These are phyloP conservation scores for Elanus axillaris DNA, from an alignment of 2,113 vertebrate genomes.

Conservation along the genomic window DNA sequence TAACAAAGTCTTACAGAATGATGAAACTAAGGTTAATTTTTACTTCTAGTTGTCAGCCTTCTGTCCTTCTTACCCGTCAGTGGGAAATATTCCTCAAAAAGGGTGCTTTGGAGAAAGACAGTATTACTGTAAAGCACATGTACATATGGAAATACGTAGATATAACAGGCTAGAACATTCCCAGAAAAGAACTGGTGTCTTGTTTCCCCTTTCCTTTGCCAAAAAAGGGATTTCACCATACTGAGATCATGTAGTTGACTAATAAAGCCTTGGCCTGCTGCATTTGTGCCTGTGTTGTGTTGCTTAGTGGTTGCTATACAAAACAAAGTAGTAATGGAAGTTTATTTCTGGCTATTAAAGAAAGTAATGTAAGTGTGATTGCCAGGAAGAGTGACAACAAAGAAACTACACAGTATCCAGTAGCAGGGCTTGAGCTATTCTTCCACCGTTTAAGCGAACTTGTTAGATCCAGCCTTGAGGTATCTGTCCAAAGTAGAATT, in stretches of 20 bases:
- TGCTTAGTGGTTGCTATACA: neutral
- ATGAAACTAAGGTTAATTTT: neutral
- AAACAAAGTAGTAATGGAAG: neutral
- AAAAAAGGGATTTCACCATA: neutral
- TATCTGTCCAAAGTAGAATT: neutral
- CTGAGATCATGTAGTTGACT: neutral
- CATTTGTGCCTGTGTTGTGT: neutral
- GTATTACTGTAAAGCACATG: neutral
- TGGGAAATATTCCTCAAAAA: neutral
- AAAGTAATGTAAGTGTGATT: neutral
- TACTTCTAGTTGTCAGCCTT: neutral
- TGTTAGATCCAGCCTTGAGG: neutral
- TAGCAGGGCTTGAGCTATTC: neutral
- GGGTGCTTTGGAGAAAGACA: neutral
- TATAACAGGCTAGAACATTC: neutral
- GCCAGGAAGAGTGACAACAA: neutral
- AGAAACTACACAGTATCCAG: neutral
- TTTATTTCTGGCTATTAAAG: neutral
- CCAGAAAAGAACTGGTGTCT: neutral
- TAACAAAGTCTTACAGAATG: neutral
- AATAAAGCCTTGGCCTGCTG: neutral
- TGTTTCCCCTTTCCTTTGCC: neutral
- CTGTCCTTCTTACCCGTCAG: neutral
- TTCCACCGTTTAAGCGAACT: neutral
- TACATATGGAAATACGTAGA: neutral